A percentile compares a stretch with the other conserved stretches of the same genome.
phyloP scores from a whole-genome alignment of 1,140 invertebrate species.

The Pygmarrhopalites habei region DNA sequence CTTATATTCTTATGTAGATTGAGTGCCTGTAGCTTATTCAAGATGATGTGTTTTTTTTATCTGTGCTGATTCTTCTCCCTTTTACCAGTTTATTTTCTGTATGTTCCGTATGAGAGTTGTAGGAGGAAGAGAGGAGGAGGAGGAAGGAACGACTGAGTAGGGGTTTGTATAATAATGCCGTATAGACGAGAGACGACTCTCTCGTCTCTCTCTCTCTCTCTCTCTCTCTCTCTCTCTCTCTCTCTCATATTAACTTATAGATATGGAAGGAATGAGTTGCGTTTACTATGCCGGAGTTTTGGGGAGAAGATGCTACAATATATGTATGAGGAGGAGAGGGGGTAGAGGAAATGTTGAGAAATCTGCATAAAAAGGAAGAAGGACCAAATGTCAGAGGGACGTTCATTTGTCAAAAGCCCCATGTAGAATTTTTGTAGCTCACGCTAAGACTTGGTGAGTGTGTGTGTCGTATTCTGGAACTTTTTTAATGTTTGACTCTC shows the following conservation, averaged over 20 bases:
- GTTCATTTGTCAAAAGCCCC: slow-evolving; percentile 4
- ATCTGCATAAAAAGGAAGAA: slow-evolving; percentile 16
- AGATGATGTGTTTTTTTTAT: slow-evolving; percentile 33
- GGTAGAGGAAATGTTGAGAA: not conserved
- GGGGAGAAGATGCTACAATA: too few relatives aligned
- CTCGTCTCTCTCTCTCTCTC: too few relatives aligned
- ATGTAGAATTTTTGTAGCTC: too few relatives aligned
- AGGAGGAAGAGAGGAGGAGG: slow-evolving; percentile 1
- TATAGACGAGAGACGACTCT: too few relatives aligned
- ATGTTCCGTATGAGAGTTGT: not conserved
- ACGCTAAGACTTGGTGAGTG: too few relatives aligned
- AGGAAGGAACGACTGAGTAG: too few relatives aligned
- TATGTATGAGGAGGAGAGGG: not conserved
- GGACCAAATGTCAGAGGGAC: slow-evolving; percentile 7
- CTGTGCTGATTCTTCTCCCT: slow-evolving; percentile 23
- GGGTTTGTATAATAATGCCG: too few relatives aligned
- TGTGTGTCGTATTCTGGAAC: too few relatives aligned
- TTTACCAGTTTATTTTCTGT: slow-evolving; percentile 25
- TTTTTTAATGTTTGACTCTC: too few relatives aligned
- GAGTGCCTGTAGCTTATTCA: slow-evolving; percentile 32
- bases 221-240: too few relatives aligned
- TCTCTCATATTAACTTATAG: too few relatives aligned
- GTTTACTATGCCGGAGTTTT: too few relatives aligned
- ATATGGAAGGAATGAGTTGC: not conserved
- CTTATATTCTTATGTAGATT: slow-evolving; percentile 34